phyloP scores from a whole-genome alignment of 2,888 invertebrate genomes.

The Coenonympha glycerion region DNA sequence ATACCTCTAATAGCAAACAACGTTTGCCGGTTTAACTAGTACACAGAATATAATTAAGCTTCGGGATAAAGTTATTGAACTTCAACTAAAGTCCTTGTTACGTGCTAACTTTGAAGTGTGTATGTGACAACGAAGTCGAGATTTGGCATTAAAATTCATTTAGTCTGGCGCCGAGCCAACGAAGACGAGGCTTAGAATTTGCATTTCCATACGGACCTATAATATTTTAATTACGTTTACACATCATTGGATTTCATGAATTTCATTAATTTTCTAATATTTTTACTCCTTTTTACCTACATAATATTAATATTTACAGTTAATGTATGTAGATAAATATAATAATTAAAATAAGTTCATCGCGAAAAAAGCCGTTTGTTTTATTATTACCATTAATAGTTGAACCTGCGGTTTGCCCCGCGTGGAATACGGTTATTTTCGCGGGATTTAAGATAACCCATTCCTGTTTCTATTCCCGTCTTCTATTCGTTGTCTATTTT shows the following conservation, averaged over 20 bases:
- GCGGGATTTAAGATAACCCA: too few species aligned
- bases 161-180: conserved; percentile 28
- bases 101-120: conserved; percentile 26
- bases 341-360: too few species aligned
- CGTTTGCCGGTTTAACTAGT: too few species aligned
- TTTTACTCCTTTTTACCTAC: not conserved
- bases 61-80: conserved; percentile 26
- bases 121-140: conserved; percentile 21
- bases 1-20: too few species aligned
- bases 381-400: too few species aligned
- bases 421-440: too few species aligned
- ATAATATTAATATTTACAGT: not conserved
- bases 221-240: conserved; percentile 19
- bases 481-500: too few species aligned
- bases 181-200: conserved; percentile 21
- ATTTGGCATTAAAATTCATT: conserved; percentile 29
- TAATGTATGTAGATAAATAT: too few species aligned
- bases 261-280: conserved; percentile 10
- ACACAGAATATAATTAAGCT: too few species aligned
- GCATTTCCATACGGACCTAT: conserved; percentile 15
- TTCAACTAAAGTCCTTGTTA: conserved; percentile 24
- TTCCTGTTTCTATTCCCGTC: too few species aligned
- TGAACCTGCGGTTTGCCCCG: too few species aligned
- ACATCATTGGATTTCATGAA: conserved; percentile 6
- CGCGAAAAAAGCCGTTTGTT: too few species aligned